Base-by-base conservation (phyloP, 2,888 invertebrate genomes). In the Urechis unicinctus region DNA sequence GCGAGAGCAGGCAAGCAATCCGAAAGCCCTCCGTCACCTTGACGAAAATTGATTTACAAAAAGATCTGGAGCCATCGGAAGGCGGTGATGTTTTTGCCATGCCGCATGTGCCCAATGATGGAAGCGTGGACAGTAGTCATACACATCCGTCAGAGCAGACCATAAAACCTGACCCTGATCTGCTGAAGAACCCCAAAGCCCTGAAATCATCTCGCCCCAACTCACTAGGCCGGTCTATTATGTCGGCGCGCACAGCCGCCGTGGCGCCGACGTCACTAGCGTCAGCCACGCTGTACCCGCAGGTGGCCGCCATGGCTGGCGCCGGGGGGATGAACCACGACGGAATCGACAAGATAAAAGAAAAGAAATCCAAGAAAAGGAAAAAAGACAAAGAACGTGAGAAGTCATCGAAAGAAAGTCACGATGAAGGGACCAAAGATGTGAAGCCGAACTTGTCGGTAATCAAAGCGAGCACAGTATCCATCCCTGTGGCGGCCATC, bases 331-430 rank as follows among this genome's bases (percentile, higher is more conserved):
- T n/a, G n/a, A n/a, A n/a, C n/a, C n/a, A n/a, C n/a, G n/a, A n/a
- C n/a, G n/a, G n/a, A n/a, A n/a, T n/a, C n/a, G n/a, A n/a, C n/a
- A 74, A 74, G 55, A 73, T 76, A 52, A 74, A 74, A 60, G 67
- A 69, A 21, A 73, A 72, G 57, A 70, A 72, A n/a, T n/a, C n/a
- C n/a, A n/a, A n/a, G n/a, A 78, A 78, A 66, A 75, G 74, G 57
- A 70, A 69, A 52, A 71, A 69, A 53, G 66, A 68, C n/a, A 59
- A 60, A 21, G 50, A 51, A 21, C 51, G 54, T 21, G 41, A 59
- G 22, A 31, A 59, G 9, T 21, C n/a, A 2, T 29, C 21, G 2
- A 45, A 42, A 28, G 28, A 28, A 31, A 42, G 47, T 21, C 45
- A 42, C 36, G 9, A 36, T 36, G 17, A 36, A 36, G 17, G n/a